Evolutionary conservation across 1,140 invertebrate genomes (phyloP).

Genomic region (Procambarus virginalis): DNA sequence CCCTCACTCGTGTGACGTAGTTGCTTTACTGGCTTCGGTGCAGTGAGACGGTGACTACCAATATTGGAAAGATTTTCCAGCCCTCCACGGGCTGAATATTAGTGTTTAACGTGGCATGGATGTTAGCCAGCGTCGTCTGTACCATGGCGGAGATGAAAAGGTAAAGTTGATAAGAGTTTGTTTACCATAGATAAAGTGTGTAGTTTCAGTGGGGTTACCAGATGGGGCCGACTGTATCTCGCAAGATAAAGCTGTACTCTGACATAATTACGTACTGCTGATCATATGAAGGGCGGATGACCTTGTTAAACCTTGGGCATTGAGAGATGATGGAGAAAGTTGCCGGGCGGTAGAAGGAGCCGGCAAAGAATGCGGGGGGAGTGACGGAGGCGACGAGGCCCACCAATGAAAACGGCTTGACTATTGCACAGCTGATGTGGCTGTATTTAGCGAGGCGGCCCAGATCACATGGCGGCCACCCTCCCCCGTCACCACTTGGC

Average conservation of each 20-base stretch:
- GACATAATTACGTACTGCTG: too few relatives aligned
- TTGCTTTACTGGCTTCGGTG: slow-evolving; percentile 48
- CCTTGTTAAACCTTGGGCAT: not conserved
- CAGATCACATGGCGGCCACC: not conserved
- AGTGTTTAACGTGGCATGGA: slow-evolving; percentile 28
- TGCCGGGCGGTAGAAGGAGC: not conserved
- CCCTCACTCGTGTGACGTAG: slow-evolving; percentile 29
- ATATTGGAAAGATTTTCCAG: not conserved
- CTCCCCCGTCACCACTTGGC: too few relatives aligned
- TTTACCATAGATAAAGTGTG: not conserved
- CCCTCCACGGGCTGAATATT: slow-evolving; percentile 4
- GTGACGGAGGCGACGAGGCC: not conserved
- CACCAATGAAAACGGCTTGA: too few relatives aligned
- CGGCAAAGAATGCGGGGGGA: not conserved
- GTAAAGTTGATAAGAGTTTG: not conserved
- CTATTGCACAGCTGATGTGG: not conserved
- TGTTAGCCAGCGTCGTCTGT: not conserved
- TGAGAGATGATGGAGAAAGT: not conserved
- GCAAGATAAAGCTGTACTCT: not conserved
- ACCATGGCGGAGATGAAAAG: slow-evolving; percentile 16
- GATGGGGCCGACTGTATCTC: not conserved
- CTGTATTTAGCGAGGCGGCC: not conserved
- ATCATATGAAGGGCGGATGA: not conserved
- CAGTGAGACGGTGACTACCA: slow-evolving; percentile 5
- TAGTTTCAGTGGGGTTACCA: not conserved